Conservation (phyloP, 2,888 invertebrate genomes). For the Ophion ellenae region DNA sequence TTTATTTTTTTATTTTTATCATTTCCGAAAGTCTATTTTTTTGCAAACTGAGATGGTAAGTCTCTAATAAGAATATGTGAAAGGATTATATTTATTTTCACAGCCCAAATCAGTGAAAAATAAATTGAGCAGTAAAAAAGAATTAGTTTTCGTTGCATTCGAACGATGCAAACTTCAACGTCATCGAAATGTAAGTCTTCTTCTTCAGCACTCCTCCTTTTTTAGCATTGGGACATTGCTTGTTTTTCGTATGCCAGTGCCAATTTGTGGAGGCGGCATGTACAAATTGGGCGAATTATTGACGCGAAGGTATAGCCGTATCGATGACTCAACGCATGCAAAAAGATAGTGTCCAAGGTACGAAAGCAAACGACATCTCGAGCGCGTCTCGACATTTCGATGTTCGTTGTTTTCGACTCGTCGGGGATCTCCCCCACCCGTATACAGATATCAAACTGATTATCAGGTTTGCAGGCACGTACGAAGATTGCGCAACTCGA, state of each 20-base stretch:
- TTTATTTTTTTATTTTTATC: too few species aligned
- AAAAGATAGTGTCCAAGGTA: background rate
- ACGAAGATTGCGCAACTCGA: conserved; percentile 53
- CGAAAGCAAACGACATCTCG: background rate
- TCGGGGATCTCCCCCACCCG: background rate
- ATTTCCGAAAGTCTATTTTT: too few species aligned
- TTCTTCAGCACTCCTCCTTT: background rate
- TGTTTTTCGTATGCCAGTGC: background rate
- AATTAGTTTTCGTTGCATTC: too few species aligned
- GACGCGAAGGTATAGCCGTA: background rate
- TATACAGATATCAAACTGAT: conserved; percentile 38
- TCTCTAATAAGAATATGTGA: too few species aligned
- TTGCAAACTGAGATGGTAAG: too few species aligned
- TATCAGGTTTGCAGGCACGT: conserved; percentile 42
- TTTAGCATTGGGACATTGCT: background rate
- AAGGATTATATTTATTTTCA: too few species aligned
- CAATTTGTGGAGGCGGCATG: background rate
- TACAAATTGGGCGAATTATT: too few species aligned
- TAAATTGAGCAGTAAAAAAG: too few species aligned
- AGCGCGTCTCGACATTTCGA: background rate
- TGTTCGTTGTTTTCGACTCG: background rate
- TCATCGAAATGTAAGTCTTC: too few species aligned
- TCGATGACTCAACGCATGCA: background rate
- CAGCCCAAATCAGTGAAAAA: too few species aligned
- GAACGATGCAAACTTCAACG: too few species aligned